These are phyloP conservation scores for pig (Sus scrofa) DNA, from an alignment of 2,113 vertebrate genomes.

Conservation along the genomic window DNA sequence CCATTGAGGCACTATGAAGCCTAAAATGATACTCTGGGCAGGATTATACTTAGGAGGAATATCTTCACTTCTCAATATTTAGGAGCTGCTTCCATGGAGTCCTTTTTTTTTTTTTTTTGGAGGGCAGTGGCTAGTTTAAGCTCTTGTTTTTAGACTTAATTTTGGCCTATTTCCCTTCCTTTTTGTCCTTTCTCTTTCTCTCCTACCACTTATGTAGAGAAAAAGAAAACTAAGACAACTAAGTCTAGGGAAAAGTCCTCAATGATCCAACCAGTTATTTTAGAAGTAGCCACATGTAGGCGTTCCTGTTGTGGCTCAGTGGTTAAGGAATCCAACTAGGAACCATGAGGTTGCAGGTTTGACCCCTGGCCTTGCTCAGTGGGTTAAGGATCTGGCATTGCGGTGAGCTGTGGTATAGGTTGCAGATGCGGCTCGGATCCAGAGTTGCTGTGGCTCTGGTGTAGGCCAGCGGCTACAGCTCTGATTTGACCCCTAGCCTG, in stretches of 20 bases:
- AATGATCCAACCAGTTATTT: background rate
- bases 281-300: background rate
- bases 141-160: background rate
- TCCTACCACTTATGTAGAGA: background rate
- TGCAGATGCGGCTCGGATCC: no score
- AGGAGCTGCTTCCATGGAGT: background rate
- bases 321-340: no score
- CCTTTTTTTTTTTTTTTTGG: constrained; percentile 19
- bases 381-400: no score
- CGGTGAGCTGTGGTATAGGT: no score
- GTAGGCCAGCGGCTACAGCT: no score
- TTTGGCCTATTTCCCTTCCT: constrained; percentile 5
- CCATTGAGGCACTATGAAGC: background rate
- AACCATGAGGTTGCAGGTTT: no score
- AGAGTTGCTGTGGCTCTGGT: no score
- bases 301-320: no score
- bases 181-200: constrained; percentile 31
- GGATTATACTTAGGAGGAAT: background rate
- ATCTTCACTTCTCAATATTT: background rate
- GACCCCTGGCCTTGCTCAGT: no score
- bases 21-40: background rate
- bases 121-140: background rate
- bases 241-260: background rate
- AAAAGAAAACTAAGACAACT: background rate
- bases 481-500: no score